These are phyloP conservation scores for Camelus bactrianus DNA, from an alignment of 2,113 vertebrate species.

Conservation along the genomic window DNA sequence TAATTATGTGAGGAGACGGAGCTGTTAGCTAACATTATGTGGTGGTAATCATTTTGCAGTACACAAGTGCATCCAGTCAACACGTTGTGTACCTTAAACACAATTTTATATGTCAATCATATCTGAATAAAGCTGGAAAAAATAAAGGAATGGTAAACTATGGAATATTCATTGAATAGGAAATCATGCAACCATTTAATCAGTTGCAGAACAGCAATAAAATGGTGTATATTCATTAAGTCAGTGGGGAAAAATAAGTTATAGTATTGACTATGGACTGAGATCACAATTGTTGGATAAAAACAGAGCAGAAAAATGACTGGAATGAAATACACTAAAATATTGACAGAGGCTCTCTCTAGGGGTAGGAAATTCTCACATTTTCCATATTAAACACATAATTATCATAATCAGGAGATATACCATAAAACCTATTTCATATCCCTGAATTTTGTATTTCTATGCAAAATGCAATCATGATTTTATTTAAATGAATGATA, in stretches of 20 bases:
- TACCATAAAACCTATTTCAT: not conserved
- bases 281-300: not conserved
- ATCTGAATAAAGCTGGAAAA: not conserved
- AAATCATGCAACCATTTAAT: not conserved
- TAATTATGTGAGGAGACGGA: not conserved
- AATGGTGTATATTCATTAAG: not conserved
- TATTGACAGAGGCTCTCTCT: not conserved
- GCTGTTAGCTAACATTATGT: not conserved
- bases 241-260: not conserved
- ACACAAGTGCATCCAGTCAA: not conserved
- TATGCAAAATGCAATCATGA: not conserved
- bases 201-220: not conserved
- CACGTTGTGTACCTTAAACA: not conserved
- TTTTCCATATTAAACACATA: not conserved
- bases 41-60: not conserved
- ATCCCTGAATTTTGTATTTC: not conserved
- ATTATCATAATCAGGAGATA: not conserved
- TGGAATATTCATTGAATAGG: not conserved
- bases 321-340: not conserved
- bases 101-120: not conserved
- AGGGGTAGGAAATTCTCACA: not conserved
- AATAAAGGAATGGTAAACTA: not conserved
- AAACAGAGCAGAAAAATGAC: not conserved
- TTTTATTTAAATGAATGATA: slow-evolving; percentile 15
- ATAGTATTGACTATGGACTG: not conserved